Evolutionary conservation across 2,888 invertebrate genomes (phyloP).

Genomic region (Portevinia maculata): DNA sequence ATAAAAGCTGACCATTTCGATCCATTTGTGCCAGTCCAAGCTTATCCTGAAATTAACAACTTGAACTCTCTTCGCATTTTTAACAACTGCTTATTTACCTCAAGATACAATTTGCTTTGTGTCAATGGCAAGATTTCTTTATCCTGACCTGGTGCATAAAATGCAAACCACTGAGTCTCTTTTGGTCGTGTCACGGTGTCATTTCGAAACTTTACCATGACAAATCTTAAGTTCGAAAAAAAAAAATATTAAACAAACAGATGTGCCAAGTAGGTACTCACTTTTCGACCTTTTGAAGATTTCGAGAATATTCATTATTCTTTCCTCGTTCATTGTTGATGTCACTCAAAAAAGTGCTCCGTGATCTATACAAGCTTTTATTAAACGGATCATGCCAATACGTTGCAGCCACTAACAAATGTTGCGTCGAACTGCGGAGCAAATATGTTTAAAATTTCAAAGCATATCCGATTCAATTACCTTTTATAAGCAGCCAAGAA

Average conservation of each 20-base stretch:
- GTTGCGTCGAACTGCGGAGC: conserved; percentile 87
- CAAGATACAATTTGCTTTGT: conserved; percentile 88
- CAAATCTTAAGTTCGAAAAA: conserved; percentile 84
- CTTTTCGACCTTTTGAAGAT: conserved; percentile 87
- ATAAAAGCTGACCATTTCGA: conserved; percentile 87
- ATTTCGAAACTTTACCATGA: conserved; percentile 92
- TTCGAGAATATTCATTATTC: conserved; percentile 88
- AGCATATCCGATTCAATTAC: conserved; percentile 82
- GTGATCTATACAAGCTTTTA: conserved; percentile 88
- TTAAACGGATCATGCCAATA: conserved; percentile 98
- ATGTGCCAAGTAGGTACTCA: conserved; percentile 17
- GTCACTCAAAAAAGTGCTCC: conserved; percentile 93
- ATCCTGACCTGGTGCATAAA: conserved; percentile 92
- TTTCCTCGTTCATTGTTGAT: conserved; percentile 92
- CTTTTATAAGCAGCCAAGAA: conserved; percentile 91
- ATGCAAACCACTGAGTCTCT: conserved; percentile 97
- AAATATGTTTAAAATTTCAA: too few species aligned
- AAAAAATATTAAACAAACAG: background rate
- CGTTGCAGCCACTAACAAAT: conserved; percentile 92
- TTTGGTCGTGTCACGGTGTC: conserved; percentile 95
- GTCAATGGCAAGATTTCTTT: conserved; percentile 86
- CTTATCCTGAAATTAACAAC: conserved; percentile 86
- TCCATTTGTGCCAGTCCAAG: conserved; percentile 90
- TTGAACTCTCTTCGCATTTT: background rate
- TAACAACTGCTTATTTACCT: conserved; percentile 84